Conservation (phyloP, 2,113 vertebrate species). For the Osmerus eperlanus region DNA sequence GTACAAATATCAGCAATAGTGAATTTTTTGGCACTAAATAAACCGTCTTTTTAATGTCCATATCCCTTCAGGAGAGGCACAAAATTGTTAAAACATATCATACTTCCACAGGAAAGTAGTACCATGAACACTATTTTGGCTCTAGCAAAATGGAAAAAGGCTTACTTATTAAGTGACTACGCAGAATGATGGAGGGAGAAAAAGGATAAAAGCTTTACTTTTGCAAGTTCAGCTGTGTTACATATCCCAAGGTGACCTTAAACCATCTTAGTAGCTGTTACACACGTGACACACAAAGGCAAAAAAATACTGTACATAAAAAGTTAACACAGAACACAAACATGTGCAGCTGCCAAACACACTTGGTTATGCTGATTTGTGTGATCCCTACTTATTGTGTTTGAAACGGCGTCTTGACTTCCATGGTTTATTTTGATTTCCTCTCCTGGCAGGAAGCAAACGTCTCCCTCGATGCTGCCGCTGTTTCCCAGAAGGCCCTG, state of each 20-base stretch:
- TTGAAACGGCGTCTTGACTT: not conserved
- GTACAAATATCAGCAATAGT: no score
- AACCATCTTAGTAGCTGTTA: not conserved
- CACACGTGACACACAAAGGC: not conserved
- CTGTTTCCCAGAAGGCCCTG: slow-evolving; percentile 40
- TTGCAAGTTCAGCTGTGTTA: not conserved
- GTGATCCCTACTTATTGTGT: not conserved
- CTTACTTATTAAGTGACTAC: no score
- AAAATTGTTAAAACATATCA: no score
- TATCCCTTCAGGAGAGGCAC: no score
- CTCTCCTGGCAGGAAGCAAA: slow-evolving; percentile 48
- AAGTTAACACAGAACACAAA: not conserved
- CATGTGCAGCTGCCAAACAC: not conserved
- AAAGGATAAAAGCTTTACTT: no score
- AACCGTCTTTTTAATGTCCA: no score
- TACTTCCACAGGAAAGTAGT: no score
- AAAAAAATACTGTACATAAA: no score
- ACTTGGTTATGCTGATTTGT: slow-evolving; percentile 20
- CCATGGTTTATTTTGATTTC: slow-evolving; percentile 52
- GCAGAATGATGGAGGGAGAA: no score
- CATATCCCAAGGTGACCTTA: not conserved
- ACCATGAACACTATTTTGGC: no score
- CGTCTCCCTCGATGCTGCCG: slow-evolving; percentile 24
- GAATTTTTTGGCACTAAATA: no score
- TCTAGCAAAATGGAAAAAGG: no score